phyloP scores from a whole-genome alignment of 2,888 invertebrate genomes.

The Argyresthia goedartella region DNA sequence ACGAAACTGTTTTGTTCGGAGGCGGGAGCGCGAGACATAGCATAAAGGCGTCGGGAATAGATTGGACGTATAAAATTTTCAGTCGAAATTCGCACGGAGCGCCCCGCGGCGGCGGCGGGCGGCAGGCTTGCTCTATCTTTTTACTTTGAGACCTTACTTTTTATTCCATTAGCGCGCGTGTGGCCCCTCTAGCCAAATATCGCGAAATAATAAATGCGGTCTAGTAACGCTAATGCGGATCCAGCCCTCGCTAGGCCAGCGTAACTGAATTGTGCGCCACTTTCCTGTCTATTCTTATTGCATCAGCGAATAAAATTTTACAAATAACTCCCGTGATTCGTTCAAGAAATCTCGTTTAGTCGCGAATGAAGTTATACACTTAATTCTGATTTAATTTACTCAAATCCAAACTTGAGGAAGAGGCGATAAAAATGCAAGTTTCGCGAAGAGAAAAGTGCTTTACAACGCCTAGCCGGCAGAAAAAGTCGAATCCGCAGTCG shows the following conservation, averaged over 20 bases:
- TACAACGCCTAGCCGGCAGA: constrained; percentile 31
- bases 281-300: constrained; percentile 45
- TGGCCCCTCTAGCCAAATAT: constrained; percentile 67
- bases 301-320: constrained; percentile 34
- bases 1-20: constrained; percentile 63
- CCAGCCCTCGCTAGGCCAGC: constrained; percentile 43
- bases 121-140: constrained; percentile 66
- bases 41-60: constrained; percentile 67
- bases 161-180: constrained; percentile 69
- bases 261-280: constrained; percentile 56
- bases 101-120: constrained; percentile 55
- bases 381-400: not conserved
- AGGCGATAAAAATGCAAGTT: constrained; percentile 16
- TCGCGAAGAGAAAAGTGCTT: constrained; percentile 25
- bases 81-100: constrained; percentile 66
- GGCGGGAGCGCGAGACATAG: constrained; percentile 61
- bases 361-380: not conserved
- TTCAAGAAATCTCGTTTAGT: not conserved
- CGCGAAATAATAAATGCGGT: constrained; percentile 68
- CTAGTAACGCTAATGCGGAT: constrained; percentile 66
- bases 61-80: constrained; percentile 71
- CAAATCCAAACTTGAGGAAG: not conserved
- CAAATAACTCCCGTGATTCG: constrained; percentile 21
- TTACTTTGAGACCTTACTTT: constrained; percentile 71
- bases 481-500: constrained; percentile 45